These are phyloP conservation scores for Chamaea fasciata DNA, from an alignment of 2,113 vertebrate genomes.

Conservation along the genomic window DNA sequence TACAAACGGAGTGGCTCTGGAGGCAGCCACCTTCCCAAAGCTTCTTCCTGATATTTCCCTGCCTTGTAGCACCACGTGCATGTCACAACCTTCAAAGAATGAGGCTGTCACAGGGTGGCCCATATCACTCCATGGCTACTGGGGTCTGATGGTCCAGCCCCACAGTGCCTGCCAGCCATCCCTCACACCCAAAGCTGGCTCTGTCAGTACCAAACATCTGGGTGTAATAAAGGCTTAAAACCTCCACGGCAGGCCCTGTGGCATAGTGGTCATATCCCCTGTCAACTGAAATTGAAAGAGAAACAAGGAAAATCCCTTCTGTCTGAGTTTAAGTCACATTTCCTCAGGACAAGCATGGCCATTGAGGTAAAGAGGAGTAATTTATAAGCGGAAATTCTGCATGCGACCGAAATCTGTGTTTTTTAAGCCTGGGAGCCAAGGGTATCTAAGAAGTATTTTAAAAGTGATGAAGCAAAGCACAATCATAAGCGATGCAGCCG, in stretches of 20 bases:
- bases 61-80: rapidly evolving
- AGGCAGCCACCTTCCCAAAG: not conserved
- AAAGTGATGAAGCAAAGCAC: not conserved
- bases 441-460: not conserved
- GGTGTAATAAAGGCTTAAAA: not conserved
- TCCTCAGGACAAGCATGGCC: not conserved
- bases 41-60: not conserved
- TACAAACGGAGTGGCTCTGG: not conserved
- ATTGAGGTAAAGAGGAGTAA: not conserved
- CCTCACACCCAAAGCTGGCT: not conserved
- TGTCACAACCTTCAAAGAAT: not conserved
- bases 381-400: not conserved
- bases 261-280: not conserved
- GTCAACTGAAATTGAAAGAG: not conserved
- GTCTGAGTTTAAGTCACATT: not conserved
- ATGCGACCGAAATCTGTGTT: not conserved
- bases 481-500: rapidly evolving
- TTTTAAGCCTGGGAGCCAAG: not conserved
- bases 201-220: not conserved
- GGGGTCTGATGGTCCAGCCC: not conserved
- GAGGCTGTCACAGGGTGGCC: not conserved
- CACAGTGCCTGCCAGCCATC: not conserved
- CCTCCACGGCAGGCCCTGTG: too few relatives aligned
- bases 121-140: not conserved
- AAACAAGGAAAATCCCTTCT: not conserved